These are phyloP conservation scores for Panzeria rudis DNA, from an alignment of 2,888 invertebrate genomes.

Conservation along the genomic window DNA sequence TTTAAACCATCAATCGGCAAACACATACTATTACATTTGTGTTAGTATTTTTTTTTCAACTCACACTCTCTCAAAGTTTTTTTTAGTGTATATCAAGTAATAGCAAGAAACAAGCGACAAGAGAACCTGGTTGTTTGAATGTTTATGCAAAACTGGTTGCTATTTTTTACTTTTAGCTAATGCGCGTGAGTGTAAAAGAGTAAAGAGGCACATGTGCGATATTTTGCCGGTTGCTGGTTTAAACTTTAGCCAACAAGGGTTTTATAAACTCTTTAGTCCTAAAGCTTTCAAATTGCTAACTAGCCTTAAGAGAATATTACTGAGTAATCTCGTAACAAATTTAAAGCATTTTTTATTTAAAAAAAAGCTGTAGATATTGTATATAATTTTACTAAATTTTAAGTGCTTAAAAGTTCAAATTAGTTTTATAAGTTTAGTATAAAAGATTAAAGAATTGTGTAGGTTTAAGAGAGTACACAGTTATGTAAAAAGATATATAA, in stretches of 20 bases:
- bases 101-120: too few relatives aligned
- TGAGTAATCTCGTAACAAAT: conserved; percentile 10
- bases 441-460: neutral
- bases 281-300: conserved; percentile 30
- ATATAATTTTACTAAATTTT: conserved; percentile 48
- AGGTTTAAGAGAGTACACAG: neutral
- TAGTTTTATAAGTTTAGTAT: conserved; percentile 63
- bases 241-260: neutral
- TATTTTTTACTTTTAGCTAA: too few relatives aligned
- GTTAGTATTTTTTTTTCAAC: too few relatives aligned
- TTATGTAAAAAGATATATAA: conserved; percentile 17
- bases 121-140: too few relatives aligned
- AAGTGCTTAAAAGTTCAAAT: conserved; percentile 74
- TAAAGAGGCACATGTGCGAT: too few relatives aligned
- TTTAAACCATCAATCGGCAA: too few relatives aligned
- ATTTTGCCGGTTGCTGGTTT: too few relatives aligned
- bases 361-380: conserved; percentile 63
- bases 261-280: conserved; percentile 7
- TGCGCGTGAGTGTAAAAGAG: too few relatives aligned
- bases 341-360: neutral
- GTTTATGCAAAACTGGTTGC: too few relatives aligned
- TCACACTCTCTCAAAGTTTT: too few relatives aligned
- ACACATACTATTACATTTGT: too few relatives aligned
- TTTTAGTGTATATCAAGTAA: too few relatives aligned
- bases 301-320: conserved; percentile 40